phyloP scores from a whole-genome alignment of 64 coral and sea anemone genomes.

The Cladopsammia gracilis region DNA sequence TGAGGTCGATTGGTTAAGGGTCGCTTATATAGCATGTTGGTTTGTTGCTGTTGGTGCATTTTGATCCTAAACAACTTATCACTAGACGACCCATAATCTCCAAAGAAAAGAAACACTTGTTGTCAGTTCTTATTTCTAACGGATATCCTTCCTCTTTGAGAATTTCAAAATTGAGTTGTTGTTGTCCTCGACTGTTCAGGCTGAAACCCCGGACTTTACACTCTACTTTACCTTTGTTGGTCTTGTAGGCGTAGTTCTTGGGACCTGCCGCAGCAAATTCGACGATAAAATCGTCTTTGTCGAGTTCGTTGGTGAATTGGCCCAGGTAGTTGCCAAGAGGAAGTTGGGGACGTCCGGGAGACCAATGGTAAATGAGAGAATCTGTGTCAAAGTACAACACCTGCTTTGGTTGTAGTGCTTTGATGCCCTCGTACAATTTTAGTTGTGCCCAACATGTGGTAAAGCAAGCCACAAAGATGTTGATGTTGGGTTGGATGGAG shows the following conservation, averaged over 20 bases:
- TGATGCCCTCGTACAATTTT: neutral
- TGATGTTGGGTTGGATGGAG: neutral
- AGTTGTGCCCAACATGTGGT: constrained; percentile 49
- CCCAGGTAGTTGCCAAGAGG: constrained; percentile 17
- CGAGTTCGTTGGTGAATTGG: constrained; percentile 14
- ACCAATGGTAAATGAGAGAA: neutral
- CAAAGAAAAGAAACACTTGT: too few relatives aligned
- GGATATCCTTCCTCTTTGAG: too few relatives aligned
- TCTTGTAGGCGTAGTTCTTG: constrained; percentile 21
- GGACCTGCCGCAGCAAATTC: constrained; percentile 13
- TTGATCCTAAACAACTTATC: too few relatives aligned
- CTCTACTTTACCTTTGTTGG: neutral
- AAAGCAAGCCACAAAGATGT: constrained; percentile 33
- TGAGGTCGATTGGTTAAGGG: too few relatives aligned
- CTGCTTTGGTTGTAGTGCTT: neutral
- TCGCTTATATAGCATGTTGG: too few relatives aligned
- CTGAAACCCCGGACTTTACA: neutral
- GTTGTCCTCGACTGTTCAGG: neutral
- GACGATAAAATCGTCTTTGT: neutral
- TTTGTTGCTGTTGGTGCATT: too few relatives aligned
- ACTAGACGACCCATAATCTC: too few relatives aligned
- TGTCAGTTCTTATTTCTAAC: too few relatives aligned
- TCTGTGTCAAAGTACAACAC: neutral
- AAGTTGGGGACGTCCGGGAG: neutral
- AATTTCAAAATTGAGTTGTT: neutral